A percentile compares a stretch with the other conserved stretches of the same genome.
phyloP scores from a whole-genome alignment of 2,113 vertebrate genomes.

The Nerophis lumbriciformis region DNA sequence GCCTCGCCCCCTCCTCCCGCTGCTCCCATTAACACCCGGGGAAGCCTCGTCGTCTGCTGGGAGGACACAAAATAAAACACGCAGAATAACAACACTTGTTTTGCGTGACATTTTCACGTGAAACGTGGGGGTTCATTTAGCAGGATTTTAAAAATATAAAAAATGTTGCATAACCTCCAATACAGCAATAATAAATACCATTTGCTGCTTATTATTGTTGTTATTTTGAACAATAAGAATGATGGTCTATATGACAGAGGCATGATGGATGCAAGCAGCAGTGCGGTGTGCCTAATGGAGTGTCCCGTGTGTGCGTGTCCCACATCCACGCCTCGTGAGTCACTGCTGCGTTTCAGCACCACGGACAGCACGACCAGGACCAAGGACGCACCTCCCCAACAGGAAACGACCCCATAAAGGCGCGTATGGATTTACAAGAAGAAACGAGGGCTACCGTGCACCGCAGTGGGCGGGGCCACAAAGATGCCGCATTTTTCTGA shows the following conservation, averaged over 20 bases:
- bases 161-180: background rate
- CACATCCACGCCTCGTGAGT: conserved; percentile 37
- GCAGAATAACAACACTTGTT: background rate
- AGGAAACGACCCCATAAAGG: conserved; percentile 9
- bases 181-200: no score
- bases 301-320: background rate
- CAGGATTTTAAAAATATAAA: background rate
- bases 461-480: conserved; percentile 76
- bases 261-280: no score
- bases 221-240: no score
- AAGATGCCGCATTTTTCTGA: conserved; percentile 80
- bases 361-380: conserved; percentile 51
- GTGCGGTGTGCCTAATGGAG: background rate
- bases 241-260: no score
- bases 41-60: conserved; percentile 36
- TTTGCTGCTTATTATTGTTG: no score
- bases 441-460: conserved; percentile 27
- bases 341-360: conserved; percentile 68
- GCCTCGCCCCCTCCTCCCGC: conserved; percentile 15
- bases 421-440: conserved; percentile 42
- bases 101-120: background rate
- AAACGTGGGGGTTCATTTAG: background rate
- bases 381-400: conserved; percentile 18
- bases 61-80: background rate
- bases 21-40: conserved; percentile 36